Base-by-base conservation (phyloP, 1,140 invertebrate species). In the Plodia interpunctella region DNA sequence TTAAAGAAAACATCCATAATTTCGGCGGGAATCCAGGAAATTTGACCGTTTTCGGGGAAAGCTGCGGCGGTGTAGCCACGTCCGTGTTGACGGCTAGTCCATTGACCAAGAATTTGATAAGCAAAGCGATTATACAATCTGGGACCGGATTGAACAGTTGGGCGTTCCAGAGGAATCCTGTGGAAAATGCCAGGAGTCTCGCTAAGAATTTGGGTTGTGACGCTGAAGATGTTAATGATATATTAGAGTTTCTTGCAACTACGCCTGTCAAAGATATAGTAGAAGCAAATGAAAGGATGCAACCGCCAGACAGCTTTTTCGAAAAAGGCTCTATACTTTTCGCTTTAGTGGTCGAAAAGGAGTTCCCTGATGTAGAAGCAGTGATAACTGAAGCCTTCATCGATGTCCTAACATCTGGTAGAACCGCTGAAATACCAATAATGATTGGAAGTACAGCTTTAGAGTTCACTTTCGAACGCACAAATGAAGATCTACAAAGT, bases 111-210 rank as follows among this genome's bases (percentile, higher is more conserved):
- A 86, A 88, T 55, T 70, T 94, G 13, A 94, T 94, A 65, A 92
- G 91, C 60, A 90, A 91, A 60, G 93, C 90, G 0, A 93, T 94
- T 30, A 75, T 92, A 8, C 91, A 94, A 87, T 94, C 94, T 65
- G 95, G 95, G 0, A 92, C 91, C 9, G 92, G 93, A 0, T 77
- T 94, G 5, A 91, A 91, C 71, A 84, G 91, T 44, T 94, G 93
- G 92, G 90, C 91, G 0, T 74, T 72, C 15, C 78, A 90, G 59
- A 71, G 72, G 11, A 69, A 81, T 57, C 84, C 87, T 0, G 17
- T 88, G 0, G 66, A 84, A n/a, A 83, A 87, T 30, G 87, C 90
- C 1, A 77, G 70, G 28, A 59, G 62, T 18, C 53, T 90, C 10
- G 84, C 83, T 0, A 65, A 78, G 15, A 50, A 64, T 1, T 52